A percentile compares a stretch with the other conserved stretches of the same genome.
Evolutionary conservation across 2,113 vertebrate genomes (phyloP).

Genomic region (Recurvirostra avosetta): DNA sequence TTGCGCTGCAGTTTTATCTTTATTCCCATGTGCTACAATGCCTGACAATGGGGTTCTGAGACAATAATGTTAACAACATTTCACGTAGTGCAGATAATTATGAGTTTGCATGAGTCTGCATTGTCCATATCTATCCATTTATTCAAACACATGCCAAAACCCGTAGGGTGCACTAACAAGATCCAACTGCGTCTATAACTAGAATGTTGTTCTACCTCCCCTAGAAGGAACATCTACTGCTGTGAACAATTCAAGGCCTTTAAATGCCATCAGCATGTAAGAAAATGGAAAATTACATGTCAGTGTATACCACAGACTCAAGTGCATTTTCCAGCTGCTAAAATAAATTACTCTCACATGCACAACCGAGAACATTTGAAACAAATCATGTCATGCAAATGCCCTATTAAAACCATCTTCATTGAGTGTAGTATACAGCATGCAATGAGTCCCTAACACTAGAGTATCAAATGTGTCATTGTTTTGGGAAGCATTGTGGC

Average conservation of each 20-base stretch:
- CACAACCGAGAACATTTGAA: background rate
- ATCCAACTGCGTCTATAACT: background rate
- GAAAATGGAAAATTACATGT: conserved; percentile 25
- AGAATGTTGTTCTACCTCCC: background rate
- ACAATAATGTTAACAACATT: background rate
- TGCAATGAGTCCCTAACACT: background rate
- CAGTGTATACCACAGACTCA: background rate
- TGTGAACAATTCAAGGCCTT: conserved; percentile 26
- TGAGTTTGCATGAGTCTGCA: background rate
- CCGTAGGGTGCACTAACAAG: background rate
- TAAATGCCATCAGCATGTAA: conserved; percentile 29
- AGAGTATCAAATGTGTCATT: background rate
- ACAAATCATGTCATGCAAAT: background rate
- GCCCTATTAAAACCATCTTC: background rate
- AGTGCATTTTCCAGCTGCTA: conserved; percentile 32
- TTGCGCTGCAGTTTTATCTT: background rate
- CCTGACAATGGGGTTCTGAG: background rate
- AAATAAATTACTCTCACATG: background rate
- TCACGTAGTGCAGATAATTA: background rate
- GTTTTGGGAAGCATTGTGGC: background rate
- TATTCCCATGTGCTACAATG: background rate
- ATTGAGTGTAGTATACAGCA: background rate
- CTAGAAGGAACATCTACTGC: conserved; percentile 7
- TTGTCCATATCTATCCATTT: background rate
- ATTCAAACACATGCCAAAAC: background rate